Evolutionary conservation across 2,888 invertebrate genomes (phyloP), one percentile per base, ranked within the genome.

Genomic region (Argyresthia albistria): DNA sequence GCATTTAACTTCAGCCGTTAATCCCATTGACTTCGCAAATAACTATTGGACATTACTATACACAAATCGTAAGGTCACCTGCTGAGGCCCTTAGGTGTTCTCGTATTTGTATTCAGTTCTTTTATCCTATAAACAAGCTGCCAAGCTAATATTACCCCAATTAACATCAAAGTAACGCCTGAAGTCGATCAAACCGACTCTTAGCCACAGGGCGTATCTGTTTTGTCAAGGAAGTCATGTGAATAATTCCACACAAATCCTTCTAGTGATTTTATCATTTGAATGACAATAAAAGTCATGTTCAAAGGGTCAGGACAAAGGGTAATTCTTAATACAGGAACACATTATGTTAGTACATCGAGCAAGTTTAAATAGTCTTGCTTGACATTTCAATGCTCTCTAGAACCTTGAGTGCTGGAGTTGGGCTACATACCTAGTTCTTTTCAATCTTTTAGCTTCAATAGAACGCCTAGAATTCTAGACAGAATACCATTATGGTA

Each of bases 201-300:
- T 57, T 80, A 86, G 82, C 84, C 84, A 84, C 82, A 86, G 86
- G 86, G 86, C 75, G 83, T 86, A 86, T 86, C 86, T 80, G 68
- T 72, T 74, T 76, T 78, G 78, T 80, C 71, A 76, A 78, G 69
- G 73, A 66, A 82, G 70, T 81, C 73, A 79, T 70, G 79, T 82
- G 83, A 84, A 81, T 80, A 76, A 79, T 71, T 80, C 73, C 65
- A 69, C 70, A 81, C 74, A 80, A 87, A 82, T 83, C 83, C 80
- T 84, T 84, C 80, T 73, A 72, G 66, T 70, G 70, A 81, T 87
- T n/a, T n/a, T 86, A 83, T 87, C 86, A 87, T 86, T 86, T 82
- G 65, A 83, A 84, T 84, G 80, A 84, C 77, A 83, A 72, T 71
- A 65, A 75, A 80, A 81, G 76, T 81, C 76, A 77, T 73, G 67